Conservation (phyloP, 1,140 invertebrate genomes). For the Latrodectus geometricus region DNA sequence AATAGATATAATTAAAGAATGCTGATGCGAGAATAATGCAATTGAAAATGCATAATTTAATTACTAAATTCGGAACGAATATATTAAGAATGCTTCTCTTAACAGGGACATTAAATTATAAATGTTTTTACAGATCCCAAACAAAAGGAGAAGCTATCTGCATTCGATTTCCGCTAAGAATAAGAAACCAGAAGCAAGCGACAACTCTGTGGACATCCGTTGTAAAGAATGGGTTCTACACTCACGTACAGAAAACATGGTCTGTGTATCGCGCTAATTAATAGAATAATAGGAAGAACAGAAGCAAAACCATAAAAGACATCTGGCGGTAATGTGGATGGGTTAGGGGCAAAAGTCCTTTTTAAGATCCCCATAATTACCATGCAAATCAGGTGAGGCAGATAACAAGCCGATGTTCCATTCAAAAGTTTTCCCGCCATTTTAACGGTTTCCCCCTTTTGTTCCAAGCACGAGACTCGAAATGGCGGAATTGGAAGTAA, state of each 20-base stretch:
- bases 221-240: background rate
- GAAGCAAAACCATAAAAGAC: conserved; percentile 42
- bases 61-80: too few species aligned
- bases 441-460: conserved; percentile 12
- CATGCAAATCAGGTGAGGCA: conserved; percentile 48
- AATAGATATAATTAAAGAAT: too few species aligned
- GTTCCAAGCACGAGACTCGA: conserved; percentile 19
- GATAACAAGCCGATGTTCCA: conserved; percentile 47
- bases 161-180: background rate
- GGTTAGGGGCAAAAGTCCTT: background rate
- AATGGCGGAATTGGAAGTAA: background rate
- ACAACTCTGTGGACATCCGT: background rate
- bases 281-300: conserved; percentile 42
- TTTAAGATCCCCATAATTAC: conserved; percentile 41
- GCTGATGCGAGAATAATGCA: too few species aligned
- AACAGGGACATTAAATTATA: too few species aligned
- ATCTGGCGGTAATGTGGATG: conserved; percentile 37
- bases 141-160: background rate
- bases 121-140: too few species aligned
- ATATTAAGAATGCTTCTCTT: too few species aligned
- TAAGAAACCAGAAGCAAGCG: background rate
- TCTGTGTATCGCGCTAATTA: conserved; percentile 32
- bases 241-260: background rate
- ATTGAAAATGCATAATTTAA: too few species aligned
- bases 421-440: conserved; percentile 42